Base-by-base conservation (phyloP, 1,140 invertebrate genomes). In the Dendrolimus punctatus region DNA sequence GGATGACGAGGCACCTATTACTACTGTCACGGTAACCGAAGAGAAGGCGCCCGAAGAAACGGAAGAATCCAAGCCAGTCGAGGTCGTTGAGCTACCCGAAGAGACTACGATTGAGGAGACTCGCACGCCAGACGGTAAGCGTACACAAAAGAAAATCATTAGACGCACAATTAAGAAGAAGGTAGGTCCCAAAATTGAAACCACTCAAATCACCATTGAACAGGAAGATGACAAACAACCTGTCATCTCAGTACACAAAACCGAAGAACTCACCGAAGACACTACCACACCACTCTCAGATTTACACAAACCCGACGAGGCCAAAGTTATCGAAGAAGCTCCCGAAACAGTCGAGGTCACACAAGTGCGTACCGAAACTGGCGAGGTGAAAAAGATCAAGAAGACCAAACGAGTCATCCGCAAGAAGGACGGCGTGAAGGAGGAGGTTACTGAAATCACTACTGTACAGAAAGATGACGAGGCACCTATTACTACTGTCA, bases 391-490 rank as follows among this genome's bases (percentile, higher is more conserved):
- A 60, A 82, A 75, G 51, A 64, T 66, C 36, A 61, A 66, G 47
- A 68, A 79, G n/a, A 79, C 85, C 53, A 76, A 84, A 58, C 59
- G 66, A 46, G 58, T 82, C 7, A 81, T 80, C 9, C 74, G 83
- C 51, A 73, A 76, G 60, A 71, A 80, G 41, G 80, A 73, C 57
- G 87, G 79, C 39, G 66, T 68, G 6, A 85, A 80, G 55, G 60
- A 85, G 57, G 74, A 88, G 69, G 73, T 82, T 5, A 87, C 80
- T 8, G 85, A 89, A 76, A 83, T 87, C 51, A 77, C 83, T n/a
- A 87, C 87, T 23, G 65, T 88, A 46, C 77, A 88, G 71, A 84
- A 88, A 68, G 83, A 88, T n/a, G 80, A 81, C 39, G 80, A 87
- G 62, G 56, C 66, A 42, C 82, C 85, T 5, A 59, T 83, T 48